These are phyloP conservation scores for Ganaspis sp. DNA, from an alignment of 1,140 invertebrate species.

Conservation along the genomic window DNA sequence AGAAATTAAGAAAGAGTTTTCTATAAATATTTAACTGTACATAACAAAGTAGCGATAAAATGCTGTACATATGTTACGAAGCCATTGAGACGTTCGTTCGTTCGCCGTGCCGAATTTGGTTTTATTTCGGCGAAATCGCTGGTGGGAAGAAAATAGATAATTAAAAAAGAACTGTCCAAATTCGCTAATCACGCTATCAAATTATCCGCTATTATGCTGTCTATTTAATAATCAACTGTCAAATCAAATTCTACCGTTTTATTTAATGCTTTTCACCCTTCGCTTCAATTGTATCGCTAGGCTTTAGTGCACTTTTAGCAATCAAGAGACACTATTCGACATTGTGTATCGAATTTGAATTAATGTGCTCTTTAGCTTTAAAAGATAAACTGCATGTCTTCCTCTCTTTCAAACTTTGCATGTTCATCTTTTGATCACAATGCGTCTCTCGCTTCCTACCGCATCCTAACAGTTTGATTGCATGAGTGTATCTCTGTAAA, in stretches of 20 bases:
- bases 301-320: slow-evolving; percentile 48
- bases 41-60: slow-evolving; percentile 54
- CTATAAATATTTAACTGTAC: slow-evolving; percentile 58
- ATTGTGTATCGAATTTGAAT: slow-evolving; percentile 62
- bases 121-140: slow-evolving; percentile 44
- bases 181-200: slow-evolving; percentile 13
- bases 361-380: slow-evolving; percentile 41
- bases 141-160: slow-evolving; percentile 37
- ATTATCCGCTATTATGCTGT: slow-evolving; percentile 19
- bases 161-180: slow-evolving; percentile 40
- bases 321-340: slow-evolving; percentile 56
- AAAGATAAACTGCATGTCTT: slow-evolving; percentile 56
- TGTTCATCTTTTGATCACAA: slow-evolving; percentile 52
- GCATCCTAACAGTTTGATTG: slow-evolving; percentile 16
- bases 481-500: no score
- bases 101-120: slow-evolving; percentile 48
- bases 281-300: slow-evolving; percentile 44
- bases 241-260: neutral
- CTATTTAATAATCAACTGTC: slow-evolving; percentile 28
- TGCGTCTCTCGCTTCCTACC: slow-evolving; percentile 38
- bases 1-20: slow-evolving; percentile 52
- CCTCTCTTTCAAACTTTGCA: slow-evolving; percentile 60
- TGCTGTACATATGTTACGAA: slow-evolving; percentile 48
- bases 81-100: slow-evolving; percentile 43
- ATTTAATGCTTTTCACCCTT: slow-evolving; percentile 23